phyloP scores from a whole-genome alignment of 2,888 invertebrate genomes.

The Agrenia bidenticulata region DNA sequence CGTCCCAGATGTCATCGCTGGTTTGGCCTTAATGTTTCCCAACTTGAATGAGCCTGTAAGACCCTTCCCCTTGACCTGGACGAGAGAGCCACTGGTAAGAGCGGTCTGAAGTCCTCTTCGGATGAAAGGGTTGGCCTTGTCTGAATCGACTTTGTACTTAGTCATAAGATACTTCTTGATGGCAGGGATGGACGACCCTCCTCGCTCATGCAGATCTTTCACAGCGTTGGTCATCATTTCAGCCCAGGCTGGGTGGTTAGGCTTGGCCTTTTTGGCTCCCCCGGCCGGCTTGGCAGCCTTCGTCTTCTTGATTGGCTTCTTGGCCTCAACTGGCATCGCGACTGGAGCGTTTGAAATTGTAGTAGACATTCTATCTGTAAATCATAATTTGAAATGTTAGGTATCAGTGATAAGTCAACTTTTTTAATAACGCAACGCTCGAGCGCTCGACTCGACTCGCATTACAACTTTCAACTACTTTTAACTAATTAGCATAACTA shows the following conservation, averaged over 20 bases:
- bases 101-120: constrained; percentile 39
- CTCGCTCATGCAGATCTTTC: constrained; percentile 43
- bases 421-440: too few relatives aligned
- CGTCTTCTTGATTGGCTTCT: constrained; percentile 21
- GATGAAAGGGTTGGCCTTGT: constrained; percentile 36
- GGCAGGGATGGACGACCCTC: constrained; percentile 43
- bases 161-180: constrained; percentile 48
- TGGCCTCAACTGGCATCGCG: constrained; percentile 19
- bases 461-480: too few relatives aligned
- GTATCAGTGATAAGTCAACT: too few relatives aligned
- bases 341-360: constrained; percentile 27
- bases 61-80: constrained; percentile 47
- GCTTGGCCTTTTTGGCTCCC: constrained; percentile 15
- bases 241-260: constrained; percentile 43
- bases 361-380: constrained; percentile 13
- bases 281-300: constrained; percentile 8
- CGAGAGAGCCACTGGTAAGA: constrained; percentile 29
- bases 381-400: too few relatives aligned
- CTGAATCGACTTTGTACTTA: constrained; percentile 42
- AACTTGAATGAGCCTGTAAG: constrained; percentile 43
- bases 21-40: constrained; percentile 24
- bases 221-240: constrained; percentile 42
- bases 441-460: too few relatives aligned
- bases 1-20: constrained; percentile 25
- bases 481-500: too few relatives aligned